phyloP scores from a whole-genome alignment of 2,888 invertebrate species.

The Subacronicta megacephala region DNA sequence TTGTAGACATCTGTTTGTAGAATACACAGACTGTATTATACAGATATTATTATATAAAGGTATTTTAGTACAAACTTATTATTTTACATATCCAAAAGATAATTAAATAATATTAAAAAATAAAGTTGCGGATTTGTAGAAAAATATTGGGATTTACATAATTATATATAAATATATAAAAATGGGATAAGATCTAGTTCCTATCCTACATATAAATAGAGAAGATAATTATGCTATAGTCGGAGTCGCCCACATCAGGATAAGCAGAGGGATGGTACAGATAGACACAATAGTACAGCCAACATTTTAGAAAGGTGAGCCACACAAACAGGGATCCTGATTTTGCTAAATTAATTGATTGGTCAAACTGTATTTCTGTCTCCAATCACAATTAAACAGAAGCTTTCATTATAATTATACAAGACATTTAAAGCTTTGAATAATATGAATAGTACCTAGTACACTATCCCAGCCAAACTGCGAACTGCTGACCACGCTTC shows the following conservation, averaged over 20 bases:
- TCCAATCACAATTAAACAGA: conserved; percentile 5
- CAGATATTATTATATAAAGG: too few species aligned
- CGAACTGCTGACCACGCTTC: background rate
- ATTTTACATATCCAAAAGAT: background rate
- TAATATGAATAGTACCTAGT: conserved; percentile 28
- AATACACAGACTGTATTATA: too few species aligned
- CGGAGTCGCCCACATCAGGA: conserved; percentile 41
- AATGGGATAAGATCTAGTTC: conserved; percentile 7
- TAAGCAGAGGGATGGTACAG: conserved; percentile 42
- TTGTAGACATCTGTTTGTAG: too few species aligned
- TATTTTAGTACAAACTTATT: background rate
- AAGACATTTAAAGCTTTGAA: conserved; percentile 10
- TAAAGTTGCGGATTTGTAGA: background rate
- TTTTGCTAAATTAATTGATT: conserved; percentile 51
- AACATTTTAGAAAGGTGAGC: conserved; percentile 76
- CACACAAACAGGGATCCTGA: conserved; percentile 65
- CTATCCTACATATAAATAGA: conserved; percentile 17
- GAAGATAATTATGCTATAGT: conserved; percentile 12
- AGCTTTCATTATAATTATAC: background rate
- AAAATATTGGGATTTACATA: background rate
- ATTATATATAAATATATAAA: conserved; percentile 12
- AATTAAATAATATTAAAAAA: too few species aligned
- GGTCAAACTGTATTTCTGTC: conserved; percentile 27
- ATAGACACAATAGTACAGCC: conserved; percentile 53
- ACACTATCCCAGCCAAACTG: conserved; percentile 3